Evolutionary conservation across 2,113 vertebrate genomes (phyloP), one percentile per base, ranked within the genome.

Genomic region (Artemisiospiza belli): DNA sequence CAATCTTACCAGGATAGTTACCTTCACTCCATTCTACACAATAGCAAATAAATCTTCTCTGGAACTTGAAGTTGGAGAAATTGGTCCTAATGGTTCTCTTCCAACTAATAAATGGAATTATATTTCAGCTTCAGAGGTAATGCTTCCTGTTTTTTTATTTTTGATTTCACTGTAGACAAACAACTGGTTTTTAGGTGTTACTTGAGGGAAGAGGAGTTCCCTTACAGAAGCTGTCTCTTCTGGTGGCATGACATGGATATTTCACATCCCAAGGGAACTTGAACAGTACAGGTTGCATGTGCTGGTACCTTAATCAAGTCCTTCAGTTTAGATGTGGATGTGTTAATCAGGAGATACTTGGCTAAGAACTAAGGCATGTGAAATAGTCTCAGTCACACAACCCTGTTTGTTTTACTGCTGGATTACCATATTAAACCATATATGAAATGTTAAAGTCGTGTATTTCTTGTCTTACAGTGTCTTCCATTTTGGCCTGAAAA

Each of bases 401-500:
- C 46, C 33, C 31, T 49, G 8, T 8, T 67, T 37, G 11, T 30
- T 62, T 52, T 76, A 11, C 39, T 79, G 5, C 28, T 79, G 30
- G 10, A 3, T 73, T 79, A 6, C 16, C 30, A 1, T 47, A 9
- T 17, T 33, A 62, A 52, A 28, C 7, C 7, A 7, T 47, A 6
- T 0, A 22, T 35, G 14, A 68, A 46, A 12, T 69, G 4, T 37
- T 75, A 0, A 76, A 85, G 10, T 72, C 2, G 6, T 10, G 1
- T 73, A 10, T 62, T 58, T 91, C 77, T 81, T 95, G 6, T 96
- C n/a, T 90, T 80, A 51, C 83, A 99, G 99, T 99, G 98, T 89
- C 97, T 99, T 88, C 99, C 99, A 6, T 98, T 99, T 94, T 99
- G 99, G 99, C 99, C 99, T n/a, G 98, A 99, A 96, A 98, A 96